Evolutionary conservation across 2,113 vertebrate species (phyloP).

Genomic region (Ia io): DNA sequence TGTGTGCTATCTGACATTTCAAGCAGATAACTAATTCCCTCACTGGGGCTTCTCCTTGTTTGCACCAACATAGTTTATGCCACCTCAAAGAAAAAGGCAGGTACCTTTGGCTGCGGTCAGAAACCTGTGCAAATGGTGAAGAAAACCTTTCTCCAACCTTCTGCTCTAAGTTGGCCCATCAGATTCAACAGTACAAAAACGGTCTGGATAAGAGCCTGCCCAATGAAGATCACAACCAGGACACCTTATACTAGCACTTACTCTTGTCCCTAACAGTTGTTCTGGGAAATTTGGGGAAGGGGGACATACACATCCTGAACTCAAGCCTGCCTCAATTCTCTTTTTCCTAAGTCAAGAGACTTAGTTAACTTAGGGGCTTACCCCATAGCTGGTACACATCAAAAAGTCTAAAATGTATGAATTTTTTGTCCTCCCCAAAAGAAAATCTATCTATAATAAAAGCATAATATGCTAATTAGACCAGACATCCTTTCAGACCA

Average conservation of each 20-base stretch:
- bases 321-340: neutral
- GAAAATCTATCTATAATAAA: neutral
- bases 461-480: too few relatives aligned
- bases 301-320: neutral
- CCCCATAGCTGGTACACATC: neutral
- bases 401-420: constrained; percentile 1
- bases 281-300: neutral
- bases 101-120: neutral
- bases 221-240: neutral
- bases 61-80: neutral
- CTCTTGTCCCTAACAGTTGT: neutral
- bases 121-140: neutral
- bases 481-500: too few relatives aligned
- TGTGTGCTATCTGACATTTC: neutral
- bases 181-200: neutral
- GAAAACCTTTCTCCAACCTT: neutral
- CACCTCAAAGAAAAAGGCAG: neutral
- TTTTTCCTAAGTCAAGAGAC: neutral
- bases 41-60: neutral
- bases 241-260: neutral
- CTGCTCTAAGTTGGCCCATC: neutral
- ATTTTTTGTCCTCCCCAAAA: neutral
- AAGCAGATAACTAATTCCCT: neutral
- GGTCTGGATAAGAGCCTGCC: neutral
- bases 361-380: neutral